Evolutionary conservation across 2,797 vertebrate species (phyloP).

Genomic region (Bradypodion pumilum): DNA sequence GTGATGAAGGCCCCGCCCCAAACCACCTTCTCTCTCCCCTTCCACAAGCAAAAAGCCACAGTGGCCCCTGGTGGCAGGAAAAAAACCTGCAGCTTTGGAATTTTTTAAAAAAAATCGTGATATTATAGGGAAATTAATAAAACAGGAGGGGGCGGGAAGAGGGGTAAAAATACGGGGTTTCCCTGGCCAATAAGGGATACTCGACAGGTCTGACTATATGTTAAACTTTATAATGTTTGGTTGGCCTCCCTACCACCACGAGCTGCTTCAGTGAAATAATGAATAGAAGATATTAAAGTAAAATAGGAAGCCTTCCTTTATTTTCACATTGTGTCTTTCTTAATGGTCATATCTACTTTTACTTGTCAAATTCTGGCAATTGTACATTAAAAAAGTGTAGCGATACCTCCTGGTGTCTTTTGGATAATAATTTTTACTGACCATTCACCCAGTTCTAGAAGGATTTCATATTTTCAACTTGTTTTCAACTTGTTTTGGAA

Average conservation of each 20-base stretch:
- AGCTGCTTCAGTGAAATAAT: background rate
- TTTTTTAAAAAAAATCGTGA: too few relatives aligned
- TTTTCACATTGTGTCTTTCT: background rate
- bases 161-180: too few relatives aligned
- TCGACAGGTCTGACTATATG: too few relatives aligned
- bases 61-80: too few relatives aligned
- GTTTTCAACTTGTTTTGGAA: constrained; percentile 13
- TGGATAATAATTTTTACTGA: constrained; percentile 7
- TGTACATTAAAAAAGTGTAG: background rate
- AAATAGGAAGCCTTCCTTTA: background rate
- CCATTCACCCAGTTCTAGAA: constrained; percentile 13
- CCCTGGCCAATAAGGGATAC: too few relatives aligned
- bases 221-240: background rate
- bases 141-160: too few relatives aligned
- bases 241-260: background rate
- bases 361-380: background rate
- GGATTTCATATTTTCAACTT: constrained; percentile 10
- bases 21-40: too few relatives aligned
- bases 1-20: too few relatives aligned
- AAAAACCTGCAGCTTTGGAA: too few relatives aligned
- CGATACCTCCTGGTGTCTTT: background rate
- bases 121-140: too few relatives aligned
- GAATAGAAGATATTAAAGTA: background rate
- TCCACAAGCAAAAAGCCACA: too few relatives aligned
- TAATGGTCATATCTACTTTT: background rate